phyloP scores from a whole-genome alignment of 2,797 vertebrate genomes.

The Huso huso region DNA sequence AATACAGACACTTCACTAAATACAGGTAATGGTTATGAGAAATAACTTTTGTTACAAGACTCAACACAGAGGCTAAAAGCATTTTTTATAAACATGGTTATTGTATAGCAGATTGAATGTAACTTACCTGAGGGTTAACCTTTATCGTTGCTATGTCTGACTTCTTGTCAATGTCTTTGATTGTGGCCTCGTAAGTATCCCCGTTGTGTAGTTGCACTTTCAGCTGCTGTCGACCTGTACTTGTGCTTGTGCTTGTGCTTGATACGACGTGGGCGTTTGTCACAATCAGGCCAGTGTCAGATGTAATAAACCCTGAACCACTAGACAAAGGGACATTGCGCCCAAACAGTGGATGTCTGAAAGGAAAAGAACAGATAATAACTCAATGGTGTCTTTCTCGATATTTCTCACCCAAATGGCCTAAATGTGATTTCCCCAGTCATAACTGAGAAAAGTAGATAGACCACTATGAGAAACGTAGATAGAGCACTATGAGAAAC shows the following conservation, averaged over 20 bases:
- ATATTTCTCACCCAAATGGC: too few relatives aligned
- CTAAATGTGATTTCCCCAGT: too few relatives aligned
- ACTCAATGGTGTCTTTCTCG: too few relatives aligned
- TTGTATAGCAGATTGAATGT: too few relatives aligned
- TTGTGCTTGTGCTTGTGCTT: slow-evolving; percentile 54
- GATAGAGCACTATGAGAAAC: too few relatives aligned
- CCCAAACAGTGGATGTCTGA: slow-evolving; percentile 76
- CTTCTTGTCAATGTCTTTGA: slow-evolving; percentile 78
- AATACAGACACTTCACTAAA: too few relatives aligned
- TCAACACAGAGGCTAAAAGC: too few relatives aligned
- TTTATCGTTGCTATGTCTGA: slow-evolving; percentile 86
- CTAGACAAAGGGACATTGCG: slow-evolving; percentile 74
- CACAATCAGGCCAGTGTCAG: slow-evolving; percentile 72
- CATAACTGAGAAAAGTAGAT: too few relatives aligned
- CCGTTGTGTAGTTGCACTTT: slow-evolving; percentile 80
- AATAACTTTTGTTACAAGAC: too few relatives aligned
- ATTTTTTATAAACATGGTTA: too few relatives aligned
- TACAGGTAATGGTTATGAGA: too few relatives aligned
- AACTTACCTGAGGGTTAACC: slow-evolving; percentile 66
- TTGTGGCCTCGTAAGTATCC: slow-evolving; percentile 68
- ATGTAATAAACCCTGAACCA: slow-evolving; percentile 82
- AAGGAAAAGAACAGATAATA: background rate
- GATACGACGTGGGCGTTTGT: slow-evolving; percentile 85
- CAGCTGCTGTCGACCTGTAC: slow-evolving; percentile 75
- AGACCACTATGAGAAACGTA: too few relatives aligned